phyloP scores from a whole-genome alignment of 2,888 invertebrate species.

The Yponomeuta malinellus region DNA sequence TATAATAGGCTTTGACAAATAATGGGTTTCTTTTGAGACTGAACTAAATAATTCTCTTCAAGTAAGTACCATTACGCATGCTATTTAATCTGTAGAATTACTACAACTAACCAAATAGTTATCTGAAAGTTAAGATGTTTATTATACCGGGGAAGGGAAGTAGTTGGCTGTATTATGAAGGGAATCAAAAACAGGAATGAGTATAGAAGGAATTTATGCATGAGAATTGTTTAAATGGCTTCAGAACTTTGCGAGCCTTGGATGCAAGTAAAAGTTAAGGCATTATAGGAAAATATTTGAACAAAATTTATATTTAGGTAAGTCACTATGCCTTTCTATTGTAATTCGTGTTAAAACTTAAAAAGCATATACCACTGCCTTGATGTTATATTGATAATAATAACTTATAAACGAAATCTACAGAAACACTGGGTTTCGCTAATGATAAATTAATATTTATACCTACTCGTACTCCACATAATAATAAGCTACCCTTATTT shows the following conservation, averaged over 20 bases:
- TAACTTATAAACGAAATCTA: slow-evolving; percentile 45
- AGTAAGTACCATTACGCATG: neutral
- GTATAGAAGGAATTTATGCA: neutral
- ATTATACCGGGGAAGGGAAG: neutral
- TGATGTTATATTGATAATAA: slow-evolving; percentile 50
- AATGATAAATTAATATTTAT: slow-evolving; percentile 29
- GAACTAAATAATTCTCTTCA: slow-evolving; percentile 6
- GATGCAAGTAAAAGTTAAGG: slow-evolving; percentile 13
- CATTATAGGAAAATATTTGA: slow-evolving; percentile 3
- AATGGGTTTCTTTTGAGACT: slow-evolving; percentile 9
- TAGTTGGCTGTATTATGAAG: neutral
- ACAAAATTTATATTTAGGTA: slow-evolving; percentile 19
- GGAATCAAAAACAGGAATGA: neutral
- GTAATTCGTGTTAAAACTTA: slow-evolving; percentile 38
- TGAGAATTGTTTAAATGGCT: neutral
- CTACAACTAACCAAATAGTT: neutral
- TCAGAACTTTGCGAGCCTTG: neutral
- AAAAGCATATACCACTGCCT: slow-evolving; percentile 62
- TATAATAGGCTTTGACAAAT: neutral
- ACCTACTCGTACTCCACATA: neutral
- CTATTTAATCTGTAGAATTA: neutral
- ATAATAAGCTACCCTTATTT: neutral
- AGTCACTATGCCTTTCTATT: slow-evolving; percentile 30
- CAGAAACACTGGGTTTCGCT: slow-evolving; percentile 40
- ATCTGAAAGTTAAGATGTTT: neutral